Percentiles rank a stretch among this genome's conserved stretches.
These are phyloP conservation scores for Drosophila mulleri DNA, from an alignment of 2,888 invertebrate species.

Conservation along the genomic window DNA sequence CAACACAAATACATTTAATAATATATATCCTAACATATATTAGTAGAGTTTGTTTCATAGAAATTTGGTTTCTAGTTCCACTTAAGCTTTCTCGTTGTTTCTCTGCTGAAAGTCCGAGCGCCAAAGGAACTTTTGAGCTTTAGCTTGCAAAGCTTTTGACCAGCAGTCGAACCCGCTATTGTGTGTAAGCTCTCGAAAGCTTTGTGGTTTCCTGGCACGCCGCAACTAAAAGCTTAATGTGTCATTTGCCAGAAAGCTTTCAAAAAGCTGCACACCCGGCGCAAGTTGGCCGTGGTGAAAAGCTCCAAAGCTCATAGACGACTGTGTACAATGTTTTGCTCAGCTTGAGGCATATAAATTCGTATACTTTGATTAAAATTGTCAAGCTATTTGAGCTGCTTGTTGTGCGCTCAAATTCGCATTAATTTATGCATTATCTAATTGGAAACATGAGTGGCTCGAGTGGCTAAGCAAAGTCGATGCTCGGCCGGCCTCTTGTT, in stretches of 20 bases:
- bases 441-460: conserved; percentile 8
- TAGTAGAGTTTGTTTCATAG: too few species aligned
- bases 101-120: background rate
- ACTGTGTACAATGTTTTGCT: background rate
- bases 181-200: background rate
- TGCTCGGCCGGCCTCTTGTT: background rate
- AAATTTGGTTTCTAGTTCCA: background rate
- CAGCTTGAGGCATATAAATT: background rate
- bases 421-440: conserved; percentile 19
- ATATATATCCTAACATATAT: too few species aligned
- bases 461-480: background rate
- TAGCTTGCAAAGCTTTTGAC: background rate
- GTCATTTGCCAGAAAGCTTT: background rate
- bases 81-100: background rate
- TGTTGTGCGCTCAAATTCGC: background rate
- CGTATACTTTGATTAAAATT: background rate
- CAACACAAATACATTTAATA: too few species aligned
- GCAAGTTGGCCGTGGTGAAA: background rate
- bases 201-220: background rate
- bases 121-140: background rate
- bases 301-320: background rate
- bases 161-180: background rate
- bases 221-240: too few species aligned
- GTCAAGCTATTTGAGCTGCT: background rate
- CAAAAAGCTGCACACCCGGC: background rate